phyloP scores from a whole-genome alignment of 2,888 invertebrate species.

The Dasypogon diadema region DNA sequence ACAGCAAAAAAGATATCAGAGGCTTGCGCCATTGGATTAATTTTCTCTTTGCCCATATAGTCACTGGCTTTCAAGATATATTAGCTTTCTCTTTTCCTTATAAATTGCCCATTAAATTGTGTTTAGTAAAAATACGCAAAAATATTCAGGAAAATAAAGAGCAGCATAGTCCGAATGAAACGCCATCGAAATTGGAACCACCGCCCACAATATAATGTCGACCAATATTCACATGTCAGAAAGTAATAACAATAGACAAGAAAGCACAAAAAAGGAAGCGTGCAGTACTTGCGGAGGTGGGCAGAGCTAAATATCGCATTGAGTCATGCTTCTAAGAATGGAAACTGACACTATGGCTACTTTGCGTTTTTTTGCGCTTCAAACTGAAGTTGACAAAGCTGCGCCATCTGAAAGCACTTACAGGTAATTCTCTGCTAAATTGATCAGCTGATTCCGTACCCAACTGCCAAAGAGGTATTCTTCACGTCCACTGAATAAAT shows the following conservation, averaged over 20 bases:
- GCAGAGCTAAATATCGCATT: slow-evolving; percentile 25
- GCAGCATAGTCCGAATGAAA: background rate
- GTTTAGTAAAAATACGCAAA: background rate
- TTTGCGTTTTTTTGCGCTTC: background rate
- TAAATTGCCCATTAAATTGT: background rate
- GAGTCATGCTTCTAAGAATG: slow-evolving; percentile 46
- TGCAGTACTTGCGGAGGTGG: slow-evolving; percentile 36
- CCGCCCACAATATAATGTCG: slow-evolving; percentile 21
- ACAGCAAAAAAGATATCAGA: too few species aligned
- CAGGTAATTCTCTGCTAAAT: background rate
- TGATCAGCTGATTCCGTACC: slow-evolving; percentile 14
- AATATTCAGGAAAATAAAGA: background rate
- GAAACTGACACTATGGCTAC: slow-evolving; percentile 28
- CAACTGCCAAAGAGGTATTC: background rate
- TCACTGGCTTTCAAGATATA: background rate
- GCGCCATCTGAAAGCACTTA: background rate
- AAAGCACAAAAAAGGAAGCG: slow-evolving; percentile 43
- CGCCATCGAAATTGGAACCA: background rate
- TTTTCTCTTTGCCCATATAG: slow-evolving; percentile 14
- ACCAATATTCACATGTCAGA: slow-evolving; percentile 14
- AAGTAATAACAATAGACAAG: slow-evolving; percentile 18
- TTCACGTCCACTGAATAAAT: slow-evolving; percentile 7
- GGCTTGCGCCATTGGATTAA: slow-evolving; percentile 1
- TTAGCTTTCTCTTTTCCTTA: slow-evolving; percentile 13
- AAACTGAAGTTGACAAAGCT: background rate